phyloP scores from a whole-genome alignment of 2,888 invertebrate genomes.

The Rugalucina vietnamica region DNA sequence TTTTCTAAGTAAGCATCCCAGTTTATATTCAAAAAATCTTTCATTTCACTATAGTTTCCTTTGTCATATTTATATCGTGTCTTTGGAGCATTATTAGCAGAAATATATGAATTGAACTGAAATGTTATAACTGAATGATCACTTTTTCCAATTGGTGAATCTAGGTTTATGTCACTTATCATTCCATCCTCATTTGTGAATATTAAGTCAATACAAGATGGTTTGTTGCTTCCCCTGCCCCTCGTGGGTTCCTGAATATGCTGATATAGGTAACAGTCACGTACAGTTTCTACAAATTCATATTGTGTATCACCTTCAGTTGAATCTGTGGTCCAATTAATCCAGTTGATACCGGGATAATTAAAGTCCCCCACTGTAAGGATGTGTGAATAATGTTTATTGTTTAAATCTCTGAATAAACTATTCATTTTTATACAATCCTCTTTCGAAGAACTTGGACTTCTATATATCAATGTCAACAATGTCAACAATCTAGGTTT shows the following conservation, averaged over 20 bases:
- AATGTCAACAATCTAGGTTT: neutral
- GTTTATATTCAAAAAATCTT: neutral
- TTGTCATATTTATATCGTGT: neutral
- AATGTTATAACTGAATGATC: conserved; percentile 28
- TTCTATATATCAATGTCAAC: conserved; percentile 13
- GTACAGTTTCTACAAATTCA: conserved; percentile 24
- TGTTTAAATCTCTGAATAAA: neutral
- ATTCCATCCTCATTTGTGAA: conserved; percentile 26
- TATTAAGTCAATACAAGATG: conserved; percentile 24
- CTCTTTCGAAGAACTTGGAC: neutral
- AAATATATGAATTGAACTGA: conserved; percentile 6
- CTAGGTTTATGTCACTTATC: conserved; percentile 14
- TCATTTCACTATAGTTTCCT: conserved; percentile 1
- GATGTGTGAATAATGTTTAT: neutral
- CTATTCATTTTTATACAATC: neutral
- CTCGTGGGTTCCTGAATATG: conserved; percentile 30
- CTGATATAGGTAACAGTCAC: conserved; percentile 33
- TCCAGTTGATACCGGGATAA: conserved; percentile 17
- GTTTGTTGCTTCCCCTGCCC: conserved; percentile 10
- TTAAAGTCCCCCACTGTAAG: neutral
- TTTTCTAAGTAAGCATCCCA: neutral
- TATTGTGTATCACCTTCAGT: neutral
- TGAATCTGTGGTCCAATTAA: neutral
- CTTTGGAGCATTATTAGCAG: neutral
- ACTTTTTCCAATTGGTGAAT: conserved; percentile 38